phyloP scores from a whole-genome alignment of 1,140 invertebrate species.

The Meloidogyne chitwoodi region DNA sequence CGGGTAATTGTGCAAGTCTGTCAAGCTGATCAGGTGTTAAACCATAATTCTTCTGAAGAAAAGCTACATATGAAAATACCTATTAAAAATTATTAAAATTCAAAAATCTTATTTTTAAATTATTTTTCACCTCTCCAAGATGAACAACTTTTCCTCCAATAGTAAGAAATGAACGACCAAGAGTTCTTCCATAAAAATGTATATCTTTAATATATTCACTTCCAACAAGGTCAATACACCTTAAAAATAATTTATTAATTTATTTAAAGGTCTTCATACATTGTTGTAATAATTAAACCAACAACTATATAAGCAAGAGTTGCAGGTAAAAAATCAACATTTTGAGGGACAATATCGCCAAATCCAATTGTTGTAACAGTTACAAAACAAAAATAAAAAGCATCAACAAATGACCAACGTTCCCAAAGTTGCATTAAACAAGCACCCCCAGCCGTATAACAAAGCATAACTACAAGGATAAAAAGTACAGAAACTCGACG shows the following conservation, averaged over 20 bases:
- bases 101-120: background rate
- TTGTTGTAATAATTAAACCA: slow-evolving; percentile 60
- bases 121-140: slow-evolving; percentile 42
- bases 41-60: slow-evolving; percentile 60
- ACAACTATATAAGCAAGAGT: slow-evolving; percentile 58
- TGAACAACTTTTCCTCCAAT: slow-evolving; percentile 60
- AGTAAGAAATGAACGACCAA: slow-evolving; percentile 56
- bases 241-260: background rate
- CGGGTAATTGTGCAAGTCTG: slow-evolving; percentile 54
- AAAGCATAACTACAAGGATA: slow-evolving; percentile 59
- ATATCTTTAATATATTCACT: slow-evolving; percentile 60
- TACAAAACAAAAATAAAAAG: slow-evolving; percentile 60
- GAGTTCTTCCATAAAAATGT: slow-evolving; percentile 56
- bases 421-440: slow-evolving; percentile 59
- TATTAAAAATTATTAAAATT: background rate
- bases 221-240: slow-evolving; percentile 51
- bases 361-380: slow-evolving; percentile 60
- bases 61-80: slow-evolving; percentile 57
- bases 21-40: slow-evolving; percentile 59
- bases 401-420: slow-evolving; percentile 58
- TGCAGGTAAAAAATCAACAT: slow-evolving; percentile 53
- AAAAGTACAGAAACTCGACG: slow-evolving; percentile 58
- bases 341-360: slow-evolving; percentile 59
- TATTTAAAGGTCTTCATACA: slow-evolving; percentile 35
- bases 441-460: slow-evolving; percentile 59